These are phyloP conservation scores for Blastobasis lacticolella DNA, from an alignment of 2,888 invertebrate species.

Conservation along the genomic window DNA sequence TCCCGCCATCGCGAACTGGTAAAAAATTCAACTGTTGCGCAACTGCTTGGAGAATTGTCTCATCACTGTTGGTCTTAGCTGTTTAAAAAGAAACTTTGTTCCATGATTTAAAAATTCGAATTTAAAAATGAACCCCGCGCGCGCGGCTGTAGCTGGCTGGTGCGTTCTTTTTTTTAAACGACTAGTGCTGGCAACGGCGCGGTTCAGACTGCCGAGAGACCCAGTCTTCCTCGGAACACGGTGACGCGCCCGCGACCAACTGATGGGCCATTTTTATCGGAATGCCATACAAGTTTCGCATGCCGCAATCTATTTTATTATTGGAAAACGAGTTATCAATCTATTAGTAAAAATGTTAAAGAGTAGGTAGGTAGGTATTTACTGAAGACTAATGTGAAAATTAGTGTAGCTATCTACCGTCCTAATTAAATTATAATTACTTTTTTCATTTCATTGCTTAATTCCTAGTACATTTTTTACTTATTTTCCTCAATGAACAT, in stretches of 20 bases:
- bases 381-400: too few relatives aligned
- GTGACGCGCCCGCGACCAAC: conserved; percentile 5
- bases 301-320: conserved; percentile 16
- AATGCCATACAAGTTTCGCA: conserved; percentile 39
- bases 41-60: conserved; percentile 6
- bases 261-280: conserved; percentile 23
- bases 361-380: too few relatives aligned
- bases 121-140: conserved; percentile 29
- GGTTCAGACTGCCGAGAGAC: conserved; percentile 34
- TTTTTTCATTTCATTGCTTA: too few relatives aligned
- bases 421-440: too few relatives aligned
- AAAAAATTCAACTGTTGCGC: conserved; percentile 1
- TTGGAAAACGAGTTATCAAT: conserved; percentile 1
- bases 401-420: too few relatives aligned
- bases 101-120: conserved; percentile 9
- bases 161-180: conserved; percentile 31
- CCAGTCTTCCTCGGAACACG: not conserved
- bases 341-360: too few relatives aligned
- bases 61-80: conserved; percentile 10
- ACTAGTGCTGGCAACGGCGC: conserved; percentile 34
- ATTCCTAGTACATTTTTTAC: too few relatives aligned
- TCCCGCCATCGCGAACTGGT: not conserved
- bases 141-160: conserved; percentile 5
- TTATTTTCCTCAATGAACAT: too few relatives aligned
- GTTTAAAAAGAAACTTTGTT: conserved; percentile 5